Base-by-base conservation (phyloP, 2,888 invertebrate genomes). In the Nysson spinosus region DNA sequence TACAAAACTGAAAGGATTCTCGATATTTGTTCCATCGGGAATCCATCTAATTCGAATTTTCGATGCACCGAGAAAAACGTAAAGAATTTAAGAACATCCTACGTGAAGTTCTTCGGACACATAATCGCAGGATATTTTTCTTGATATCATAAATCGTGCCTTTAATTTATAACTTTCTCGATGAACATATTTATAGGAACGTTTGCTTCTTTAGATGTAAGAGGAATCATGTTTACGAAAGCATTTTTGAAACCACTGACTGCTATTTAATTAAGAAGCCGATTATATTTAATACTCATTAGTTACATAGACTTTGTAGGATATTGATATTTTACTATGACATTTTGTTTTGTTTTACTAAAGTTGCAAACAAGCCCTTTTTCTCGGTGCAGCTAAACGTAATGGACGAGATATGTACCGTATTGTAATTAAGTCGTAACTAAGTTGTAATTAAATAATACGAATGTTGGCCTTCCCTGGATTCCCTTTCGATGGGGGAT, bases 1-100 rank as follows among this genome's bases (percentile, higher is more conserved):
- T 64, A 61, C 49, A 75, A 73, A 70, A 28, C 32, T 32, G 5
- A 34, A 51, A 34, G 17, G 32, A 44, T 39, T 24, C 60, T 42
- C 52, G 20, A 26, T 52, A 34, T 35, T 46, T 20, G 37, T 14
- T 24, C 4, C 22, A 30, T 6, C 20, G 3, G 28, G 47, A 61
- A 17, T 14, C 14, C 7, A 14, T 42, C 14, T 22, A 11, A 32
- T 14, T 28, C 14, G 14, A 26, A 54, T 40, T 40, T 24, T 46
- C 30, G n/a, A 17, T 4, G 35, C 26, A 26, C 32, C 50, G 49
- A 35, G 30, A 43, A 37, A 46, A 43, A 32, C 12, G 16, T 26
- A 17, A 40, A 22, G 16, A n/a, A n/a, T n/a, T n/a, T n/a, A 1
- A 11, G n/a, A 4, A 30, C 7, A 9, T 30, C n/a, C n/a, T n/a